These are phyloP conservation scores for Torymus auratus DNA, from an alignment of 2,888 invertebrate species.

Conservation along the genomic window DNA sequence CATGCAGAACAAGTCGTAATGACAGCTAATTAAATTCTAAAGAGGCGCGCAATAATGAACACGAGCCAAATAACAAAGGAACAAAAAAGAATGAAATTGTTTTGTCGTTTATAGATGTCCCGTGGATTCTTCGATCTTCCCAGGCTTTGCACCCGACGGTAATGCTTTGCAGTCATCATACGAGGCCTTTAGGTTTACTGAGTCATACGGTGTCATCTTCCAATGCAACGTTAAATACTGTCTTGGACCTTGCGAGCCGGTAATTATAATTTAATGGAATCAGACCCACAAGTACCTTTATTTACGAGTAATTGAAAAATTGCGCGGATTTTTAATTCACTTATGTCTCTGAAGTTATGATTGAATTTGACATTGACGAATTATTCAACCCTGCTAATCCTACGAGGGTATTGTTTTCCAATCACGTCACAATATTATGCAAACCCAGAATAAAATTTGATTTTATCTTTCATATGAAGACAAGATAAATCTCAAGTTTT, in stretches of 20 bases:
- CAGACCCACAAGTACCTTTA: neutral
- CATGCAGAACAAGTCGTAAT: neutral
- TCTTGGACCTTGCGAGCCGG: constrained; percentile 94
- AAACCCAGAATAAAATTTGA: no score
- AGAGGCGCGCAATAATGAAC: neutral
- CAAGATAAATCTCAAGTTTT: no score
- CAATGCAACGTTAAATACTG: constrained; percentile 98
- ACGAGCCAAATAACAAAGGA: neutral
- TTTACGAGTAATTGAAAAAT: constrained; percentile 40
- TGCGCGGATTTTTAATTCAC: constrained; percentile 59
- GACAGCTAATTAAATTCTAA: neutral
- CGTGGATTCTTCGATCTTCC: constrained; percentile 95
- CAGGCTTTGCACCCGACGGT: constrained; percentile 92
- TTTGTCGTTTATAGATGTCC: constrained; percentile 82
- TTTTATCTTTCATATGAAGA: no score
- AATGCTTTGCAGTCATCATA: constrained; percentile 90
- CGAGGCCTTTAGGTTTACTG: constrained; percentile 96
- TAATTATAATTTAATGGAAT: constrained; percentile 76
- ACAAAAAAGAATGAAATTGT: neutral
- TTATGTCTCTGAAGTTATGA: neutral
- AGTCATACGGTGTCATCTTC: constrained; percentile 97
- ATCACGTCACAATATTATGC: no score
- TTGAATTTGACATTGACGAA: neutral
- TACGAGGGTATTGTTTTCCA: no score
- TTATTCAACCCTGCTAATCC: no score